Evolutionary conservation across 53 echinoderm and acorn worm genomes (phyloP), one percentile per base, ranked within the genome.

Genomic region (Temnopleurus reevesii): DNA sequence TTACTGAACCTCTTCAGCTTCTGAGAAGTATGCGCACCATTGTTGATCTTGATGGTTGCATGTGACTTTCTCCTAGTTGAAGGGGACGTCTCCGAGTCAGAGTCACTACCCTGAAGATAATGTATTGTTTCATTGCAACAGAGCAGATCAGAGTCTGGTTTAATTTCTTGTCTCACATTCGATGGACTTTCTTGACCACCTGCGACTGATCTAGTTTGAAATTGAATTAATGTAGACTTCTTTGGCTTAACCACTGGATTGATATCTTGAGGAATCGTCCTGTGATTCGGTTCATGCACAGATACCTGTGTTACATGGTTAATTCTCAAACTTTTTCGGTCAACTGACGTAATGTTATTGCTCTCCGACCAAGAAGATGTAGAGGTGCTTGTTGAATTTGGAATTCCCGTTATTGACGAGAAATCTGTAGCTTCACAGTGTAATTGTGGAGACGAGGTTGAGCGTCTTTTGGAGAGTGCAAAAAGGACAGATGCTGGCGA

Each of bases 401-500:
- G 28, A 23, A 27, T 23, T 34, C 79, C 59, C 61, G 92, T 86
- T 45, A 71, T 9, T 24, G 61, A 76, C 51, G 90, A 45, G 63
- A 89, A 51, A 54, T 92, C 94, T 25, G 77, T 86, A 24, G 89
- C 91, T 65, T 92, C 89, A 47, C 93, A 81, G 25, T 92, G 92
- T 77, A 94, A 76, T 77, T 94, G 92, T 0, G 94, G 94, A 12
- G 94, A 92, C 1, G 94, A 94, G 53, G 92, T 92, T 15, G 94
- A 94, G 36, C 94, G 83, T 47, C 89, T 89, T 80, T 94, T 94
- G 10, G 94, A 80, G 45, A 76, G 53, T 1, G 76, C 55, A 17
- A 91, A 89, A n/a, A 34, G 41, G 36, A 44, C 30, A 5, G 77
- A 55, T 5, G 60, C 55, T 34, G 38, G 21, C 10, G 57, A 77